phyloP scores from a whole-genome alignment of 2,797 vertebrate species.

The Aeoliscus strigatus region DNA sequence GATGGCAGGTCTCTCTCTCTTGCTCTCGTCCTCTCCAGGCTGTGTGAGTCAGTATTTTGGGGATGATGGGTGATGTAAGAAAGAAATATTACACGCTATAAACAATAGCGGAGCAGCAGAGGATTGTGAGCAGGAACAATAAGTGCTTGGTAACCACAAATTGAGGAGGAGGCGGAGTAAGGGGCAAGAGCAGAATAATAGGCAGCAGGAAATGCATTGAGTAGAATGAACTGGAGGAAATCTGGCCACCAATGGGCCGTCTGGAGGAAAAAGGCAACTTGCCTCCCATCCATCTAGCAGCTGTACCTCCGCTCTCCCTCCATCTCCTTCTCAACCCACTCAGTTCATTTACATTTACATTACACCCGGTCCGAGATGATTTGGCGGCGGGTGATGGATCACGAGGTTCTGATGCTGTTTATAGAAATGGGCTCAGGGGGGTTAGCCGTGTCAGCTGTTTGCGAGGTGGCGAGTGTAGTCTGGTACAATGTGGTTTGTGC shows the following conservation, averaged over 20 bases:
- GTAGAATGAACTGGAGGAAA: too few species aligned
- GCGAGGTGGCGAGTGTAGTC: conserved; percentile 25
- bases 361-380: conserved; percentile 66
- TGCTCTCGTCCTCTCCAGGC: too few species aligned
- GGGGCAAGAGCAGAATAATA: conserved; percentile 4
- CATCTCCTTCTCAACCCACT: conserved; percentile 46
- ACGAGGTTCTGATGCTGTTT: conserved; percentile 49
- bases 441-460: conserved; percentile 54
- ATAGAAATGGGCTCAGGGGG: conserved; percentile 54
- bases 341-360: conserved; percentile 74
- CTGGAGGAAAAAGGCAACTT: conserved; percentile 7
- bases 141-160: too few species aligned
- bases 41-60: too few species aligned
- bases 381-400: conserved; percentile 62
- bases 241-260: too few species aligned
- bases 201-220: too few species aligned
- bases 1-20: too few species aligned
- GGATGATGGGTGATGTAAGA: too few species aligned
- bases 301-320: conserved; percentile 21
- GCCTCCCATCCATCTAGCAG: conserved; percentile 32
- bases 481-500: conserved; percentile 28
- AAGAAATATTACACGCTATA: too few species aligned
- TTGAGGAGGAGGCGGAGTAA: too few species aligned
- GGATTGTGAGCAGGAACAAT: too few species aligned
- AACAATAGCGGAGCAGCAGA: too few species aligned